These are phyloP conservation scores for Abramis brama DNA, from an alignment of 2,113 vertebrate genomes.

Conservation along the genomic window DNA sequence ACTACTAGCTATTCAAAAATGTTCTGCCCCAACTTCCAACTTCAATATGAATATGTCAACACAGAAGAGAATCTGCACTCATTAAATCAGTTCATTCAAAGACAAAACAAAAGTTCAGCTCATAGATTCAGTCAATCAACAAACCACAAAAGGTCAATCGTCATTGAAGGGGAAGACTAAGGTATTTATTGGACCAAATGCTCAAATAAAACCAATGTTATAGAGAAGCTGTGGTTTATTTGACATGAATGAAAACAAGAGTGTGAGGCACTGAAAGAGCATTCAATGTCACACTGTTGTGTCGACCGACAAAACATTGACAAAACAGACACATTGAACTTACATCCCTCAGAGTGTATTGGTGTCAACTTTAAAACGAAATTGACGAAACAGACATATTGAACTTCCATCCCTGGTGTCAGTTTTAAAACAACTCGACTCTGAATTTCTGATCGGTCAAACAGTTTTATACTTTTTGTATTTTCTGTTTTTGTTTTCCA, in stretches of 20 bases:
- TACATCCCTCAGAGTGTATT: not conserved
- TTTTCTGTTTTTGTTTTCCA: not conserved
- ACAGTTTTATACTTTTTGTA: not conserved
- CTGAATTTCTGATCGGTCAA: not conserved
- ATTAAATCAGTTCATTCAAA: constrained; percentile 16
- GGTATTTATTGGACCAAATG: constrained; percentile 1
- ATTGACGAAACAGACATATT: too few species aligned
- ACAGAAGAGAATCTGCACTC: not conserved
- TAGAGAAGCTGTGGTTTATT: not conserved
- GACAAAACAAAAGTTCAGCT: not conserved
- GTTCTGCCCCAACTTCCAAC: not conserved
- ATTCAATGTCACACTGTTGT: not conserved
- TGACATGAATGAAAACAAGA: constrained; percentile 1
- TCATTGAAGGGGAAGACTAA: not conserved
- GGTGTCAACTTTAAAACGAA: not conserved
- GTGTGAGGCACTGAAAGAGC: not conserved
- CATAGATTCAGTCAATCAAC: not conserved
- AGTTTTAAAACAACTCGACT: too few species aligned
- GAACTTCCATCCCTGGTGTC: not conserved
- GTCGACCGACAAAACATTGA: not conserved
- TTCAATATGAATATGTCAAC: not conserved
- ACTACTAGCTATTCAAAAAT: not conserved
- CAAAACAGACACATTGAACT: not conserved
- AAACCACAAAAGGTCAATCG: not conserved
- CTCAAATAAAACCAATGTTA: not conserved